Base-by-base conservation (phyloP, 1,140 invertebrate species). In the Chelonus insularis region DNA sequence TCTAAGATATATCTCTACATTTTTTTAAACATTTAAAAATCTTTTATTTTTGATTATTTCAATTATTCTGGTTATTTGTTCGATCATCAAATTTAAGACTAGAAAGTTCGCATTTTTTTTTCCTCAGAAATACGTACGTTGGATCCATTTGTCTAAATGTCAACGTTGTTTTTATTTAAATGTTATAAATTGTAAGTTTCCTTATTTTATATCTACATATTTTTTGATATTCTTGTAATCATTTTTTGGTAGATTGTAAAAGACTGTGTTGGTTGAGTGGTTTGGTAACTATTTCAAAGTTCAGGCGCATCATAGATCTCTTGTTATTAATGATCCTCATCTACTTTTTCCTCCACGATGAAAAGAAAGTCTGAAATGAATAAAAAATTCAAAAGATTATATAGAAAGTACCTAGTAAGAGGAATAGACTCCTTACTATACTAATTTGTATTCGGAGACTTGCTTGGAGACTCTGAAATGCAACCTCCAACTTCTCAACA, bases 391-490 rank as follows among this genome's bases (percentile, higher is more conserved):
- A 16, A 16, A 16, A 43, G 16, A 14, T 43, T 43, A 16, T 43
- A 43, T 16, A 43, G 41, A 43, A 43, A 16, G 16, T 16, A 1
- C 16, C 8, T 43, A 43, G 8, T 9, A 14, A 43, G 41, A 16
- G 7, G n/a, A 12, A 14, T 39, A 12, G 37, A 39, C 12, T 16
- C 41, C 18, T 16, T 29, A 29, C 3, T 43, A 12, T 50, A 59
- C 43, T 59, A 59, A 59, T 59, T 59, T 50, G 57, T 59, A 59
- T 59, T 59, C 57, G 45, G 18, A 41, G 54, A 43, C 11, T 57
- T 25, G 37, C 54, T 23, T 43, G 39, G 20, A 48, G 20, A 48
- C 45, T 48, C 23, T 51, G 48, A 51, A 51, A 51, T 51, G 48
- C 48, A 48, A 48, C 45, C 23, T 25, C 23, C 21, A 48, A 48